Evolutionary conservation across 2,113 vertebrate species (phyloP).

Genomic region (Tachycineta bicolor): DNA sequence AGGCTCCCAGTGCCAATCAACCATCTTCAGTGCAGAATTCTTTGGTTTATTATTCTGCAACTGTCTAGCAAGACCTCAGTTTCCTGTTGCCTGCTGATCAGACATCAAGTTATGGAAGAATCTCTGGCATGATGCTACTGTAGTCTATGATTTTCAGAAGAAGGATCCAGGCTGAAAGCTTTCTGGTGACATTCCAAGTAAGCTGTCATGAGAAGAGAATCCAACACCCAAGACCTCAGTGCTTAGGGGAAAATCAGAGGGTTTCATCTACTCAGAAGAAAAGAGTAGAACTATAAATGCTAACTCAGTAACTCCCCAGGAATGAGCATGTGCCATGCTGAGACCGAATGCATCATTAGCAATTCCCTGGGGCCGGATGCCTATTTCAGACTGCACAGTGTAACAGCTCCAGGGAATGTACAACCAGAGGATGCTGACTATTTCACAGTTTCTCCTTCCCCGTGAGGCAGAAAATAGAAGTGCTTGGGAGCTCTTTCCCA

Average conservation of each 20-base stretch:
- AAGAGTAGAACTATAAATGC: constrained; percentile 45
- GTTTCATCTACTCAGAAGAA: constrained; percentile 26
- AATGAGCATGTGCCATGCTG: constrained; percentile 58
- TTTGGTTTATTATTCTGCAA: background rate
- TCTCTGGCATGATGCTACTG: background rate
- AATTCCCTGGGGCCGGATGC: constrained; percentile 8
- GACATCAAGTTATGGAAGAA: background rate
- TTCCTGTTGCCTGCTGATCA: background rate
- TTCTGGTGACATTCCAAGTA: constrained; percentile 29
- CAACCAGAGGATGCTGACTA: constrained; percentile 44
- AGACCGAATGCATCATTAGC: constrained; percentile 41
- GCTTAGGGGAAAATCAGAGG: constrained; percentile 29
- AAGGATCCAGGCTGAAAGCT: constrained; percentile 37
- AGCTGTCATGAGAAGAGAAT: constrained; percentile 53
- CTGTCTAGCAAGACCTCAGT: background rate
- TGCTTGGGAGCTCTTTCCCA: background rate
- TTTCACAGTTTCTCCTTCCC: constrained; percentile 55
- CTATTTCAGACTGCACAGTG: constrained; percentile 39
- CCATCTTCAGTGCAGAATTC: background rate
- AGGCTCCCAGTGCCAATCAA: background rate
- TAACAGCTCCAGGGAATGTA: constrained; percentile 43
- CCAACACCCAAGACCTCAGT: constrained; percentile 20
- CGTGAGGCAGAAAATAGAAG: constrained; percentile 52
- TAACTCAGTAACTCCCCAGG: constrained; percentile 55
- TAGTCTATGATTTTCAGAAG: background rate